Evolutionary conservation across 2,797 vertebrate species (phyloP), one percentile per base, ranked within the genome.

Genomic region (Danio tinwini): DNA sequence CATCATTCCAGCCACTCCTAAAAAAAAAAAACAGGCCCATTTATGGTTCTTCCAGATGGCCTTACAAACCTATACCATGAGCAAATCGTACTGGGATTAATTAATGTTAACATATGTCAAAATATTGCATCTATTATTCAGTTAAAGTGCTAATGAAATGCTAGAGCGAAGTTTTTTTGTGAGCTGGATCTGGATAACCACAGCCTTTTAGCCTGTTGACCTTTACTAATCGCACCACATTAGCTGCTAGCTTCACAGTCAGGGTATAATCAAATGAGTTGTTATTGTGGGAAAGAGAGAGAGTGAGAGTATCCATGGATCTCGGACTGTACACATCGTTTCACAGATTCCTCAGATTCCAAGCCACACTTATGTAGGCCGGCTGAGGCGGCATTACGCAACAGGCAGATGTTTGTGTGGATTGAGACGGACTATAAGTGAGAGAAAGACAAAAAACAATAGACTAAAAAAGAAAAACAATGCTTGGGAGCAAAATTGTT

Each of bases 351-450:
- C 83, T 86, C 29, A 83, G 86, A 92, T 93, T 88, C 91, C 91
- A 45, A n/a, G 67, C 10, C 70, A 86, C 87, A 86, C 86, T 87
- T 80, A 89, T 72, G 91, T 87, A 81, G 91, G 91, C 88, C 62
- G 87, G 82, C 82, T 61, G 89, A 86, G 87, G 87, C 80, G 3
- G 14, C 1, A 82, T 93, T 93, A 92, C 69, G 86, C 90, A 93
- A 93, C 88, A 81, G 82, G 83, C 92, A 93, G 92, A 92, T 92
- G 93, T 93, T 90, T 88, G 88, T 88, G 85, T 87, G 78, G 82
- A 75, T 67, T 16, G 68, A 73, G 62, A 67, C 44, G 61, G 45
- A 69, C 76, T 44, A 13, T n/a, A 29, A 73, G 69, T 42, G 76
- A 73, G 63, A 76, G 65, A 52, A 75, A 83, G 58, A 53, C 49